phyloP scores from a whole-genome alignment of 92 coral and sea anemone genomes.

The Siderastrea siderea region DNA sequence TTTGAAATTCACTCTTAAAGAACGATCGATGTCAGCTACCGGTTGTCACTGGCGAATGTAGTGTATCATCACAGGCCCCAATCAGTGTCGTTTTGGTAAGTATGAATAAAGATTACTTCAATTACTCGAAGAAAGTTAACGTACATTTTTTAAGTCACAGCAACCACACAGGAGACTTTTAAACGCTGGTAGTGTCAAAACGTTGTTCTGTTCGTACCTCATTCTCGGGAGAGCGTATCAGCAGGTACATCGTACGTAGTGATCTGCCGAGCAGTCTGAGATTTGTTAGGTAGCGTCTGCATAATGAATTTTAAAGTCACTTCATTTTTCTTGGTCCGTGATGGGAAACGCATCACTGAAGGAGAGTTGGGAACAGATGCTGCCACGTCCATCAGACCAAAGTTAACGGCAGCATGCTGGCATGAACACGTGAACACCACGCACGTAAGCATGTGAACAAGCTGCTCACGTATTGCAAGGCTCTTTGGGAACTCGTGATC shows the following conservation, averaged over 20 bases:
- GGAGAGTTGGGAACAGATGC: conserved; percentile 87
- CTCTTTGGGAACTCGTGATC: conserved; percentile 76
- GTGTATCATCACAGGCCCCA: too few relatives aligned
- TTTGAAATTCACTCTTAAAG: too few relatives aligned
- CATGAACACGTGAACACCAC: conserved; percentile 89
- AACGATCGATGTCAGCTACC: too few relatives aligned
- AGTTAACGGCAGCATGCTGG: conserved; percentile 93
- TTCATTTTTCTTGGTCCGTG: conserved; percentile 84
- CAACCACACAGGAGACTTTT: too few relatives aligned
- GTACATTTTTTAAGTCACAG: too few relatives aligned
- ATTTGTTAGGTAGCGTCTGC: conserved; percentile 74
- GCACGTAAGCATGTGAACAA: conserved; percentile 74
- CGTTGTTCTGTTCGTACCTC: conserved; percentile 53
- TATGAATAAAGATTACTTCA: too few relatives aligned
- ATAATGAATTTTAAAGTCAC: conserved; percentile 64
- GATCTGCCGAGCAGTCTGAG: conserved; percentile 68
- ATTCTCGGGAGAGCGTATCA: conserved; percentile 72
- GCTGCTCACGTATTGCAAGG: conserved; percentile 75
- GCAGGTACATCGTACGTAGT: conserved; percentile 54
- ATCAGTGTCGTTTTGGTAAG: too few relatives aligned
- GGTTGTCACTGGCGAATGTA: too few relatives aligned
- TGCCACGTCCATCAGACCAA: conserved; percentile 78
- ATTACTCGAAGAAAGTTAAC: too few relatives aligned
- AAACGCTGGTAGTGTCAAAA: too few relatives aligned
- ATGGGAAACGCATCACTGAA: conserved; percentile 82